Evolutionary conservation across 2,888 invertebrate genomes (phyloP).

Genomic region (Cephus pygmeus): DNA sequence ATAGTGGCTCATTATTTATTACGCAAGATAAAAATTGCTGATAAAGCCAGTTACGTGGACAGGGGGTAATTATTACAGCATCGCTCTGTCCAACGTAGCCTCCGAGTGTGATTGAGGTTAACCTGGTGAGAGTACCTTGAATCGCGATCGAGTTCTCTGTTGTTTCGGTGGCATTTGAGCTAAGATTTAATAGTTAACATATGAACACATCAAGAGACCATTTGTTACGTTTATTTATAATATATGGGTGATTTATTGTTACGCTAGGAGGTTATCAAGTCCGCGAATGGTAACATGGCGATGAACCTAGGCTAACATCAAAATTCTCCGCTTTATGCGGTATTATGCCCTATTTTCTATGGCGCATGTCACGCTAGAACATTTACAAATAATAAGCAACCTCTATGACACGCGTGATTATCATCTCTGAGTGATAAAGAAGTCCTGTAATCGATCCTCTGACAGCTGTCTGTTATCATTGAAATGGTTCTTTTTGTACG

Average conservation of each 20-base stretch:
- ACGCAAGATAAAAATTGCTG: slow-evolving; percentile 5
- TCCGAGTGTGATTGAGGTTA: slow-evolving; percentile 19
- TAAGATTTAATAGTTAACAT: slow-evolving; percentile 28
- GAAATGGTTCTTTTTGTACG: background rate
- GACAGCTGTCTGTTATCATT: background rate
- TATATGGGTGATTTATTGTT: too few relatives aligned
- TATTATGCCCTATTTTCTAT: slow-evolving; percentile 36
- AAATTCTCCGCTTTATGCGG: slow-evolving; percentile 11
- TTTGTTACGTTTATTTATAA: background rate
- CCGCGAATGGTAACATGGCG: slow-evolving; percentile 9
- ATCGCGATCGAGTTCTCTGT: slow-evolving; percentile 50
- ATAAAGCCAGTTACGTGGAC: slow-evolving; percentile 8
- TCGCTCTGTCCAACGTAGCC: slow-evolving; percentile 18
- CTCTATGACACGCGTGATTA: background rate
- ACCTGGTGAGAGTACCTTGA: slow-evolving; percentile 48
- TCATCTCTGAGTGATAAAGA: background rate
- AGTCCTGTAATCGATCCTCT: background rate
- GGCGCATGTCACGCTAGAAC: slow-evolving; percentile 36
- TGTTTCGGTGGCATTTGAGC: slow-evolving; percentile 55
- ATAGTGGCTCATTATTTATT: background rate
- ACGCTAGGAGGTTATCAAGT: slow-evolving; percentile 2
- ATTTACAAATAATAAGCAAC: slow-evolving; percentile 4
- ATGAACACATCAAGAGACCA: slow-evolving; percentile 11
- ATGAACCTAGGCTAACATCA: background rate
- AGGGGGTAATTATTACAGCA: background rate